Base-by-base conservation (phyloP, 2,113 vertebrate species). In the Etia nguti region DNA sequence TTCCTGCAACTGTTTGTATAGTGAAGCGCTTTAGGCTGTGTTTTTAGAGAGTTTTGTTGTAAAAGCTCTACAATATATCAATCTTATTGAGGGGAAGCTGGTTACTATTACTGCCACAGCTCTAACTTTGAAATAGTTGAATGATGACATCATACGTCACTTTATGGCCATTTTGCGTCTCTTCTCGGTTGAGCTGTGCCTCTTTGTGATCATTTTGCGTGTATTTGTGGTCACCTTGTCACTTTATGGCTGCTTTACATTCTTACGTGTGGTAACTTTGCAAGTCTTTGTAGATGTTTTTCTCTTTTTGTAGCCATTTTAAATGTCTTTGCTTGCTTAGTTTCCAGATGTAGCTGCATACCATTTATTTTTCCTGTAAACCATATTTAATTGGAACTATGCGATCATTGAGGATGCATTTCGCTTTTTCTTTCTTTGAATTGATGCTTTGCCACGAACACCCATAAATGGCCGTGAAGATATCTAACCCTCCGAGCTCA, bases 1-100 rank as follows among this genome's bases (percentile, higher is more conserved):
- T 95, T 95, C 92, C 93, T 95, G 91, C 88, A 50, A 87, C 86
- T 93, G 92, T 92, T 93, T 92, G 84, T 83, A 80, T 82, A 93
- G 88, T 73, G 82, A 77, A 90, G 83, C 6, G 80, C 90, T 93
- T 84, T 89, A 83, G 94, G 94, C 86, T 87, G 88, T 73, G 16
- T 91, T 94, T 92, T 93, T 80, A 81, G 70, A 90, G 81, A 80
- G 79, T 84, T 89, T 83, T 86, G 85, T 85, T 90, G 77, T 82
- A 77, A 85, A 89, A 91, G 86, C 79, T 56, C 85, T 81, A 86
- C 56, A 57, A 54, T 82, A 55, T 85, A 85, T 83, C 82, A 88
- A 73, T 91, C 46, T 65, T 73, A 56, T 41, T 56, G 26, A 84
- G 77, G 6, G 4, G 62, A 54, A 62, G 4, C 65, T 77, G 52